Evolutionary conservation across 2,888 invertebrate genomes (phyloP), one percentile per base, ranked within the genome.

Genomic region (Eulithis prunata): DNA sequence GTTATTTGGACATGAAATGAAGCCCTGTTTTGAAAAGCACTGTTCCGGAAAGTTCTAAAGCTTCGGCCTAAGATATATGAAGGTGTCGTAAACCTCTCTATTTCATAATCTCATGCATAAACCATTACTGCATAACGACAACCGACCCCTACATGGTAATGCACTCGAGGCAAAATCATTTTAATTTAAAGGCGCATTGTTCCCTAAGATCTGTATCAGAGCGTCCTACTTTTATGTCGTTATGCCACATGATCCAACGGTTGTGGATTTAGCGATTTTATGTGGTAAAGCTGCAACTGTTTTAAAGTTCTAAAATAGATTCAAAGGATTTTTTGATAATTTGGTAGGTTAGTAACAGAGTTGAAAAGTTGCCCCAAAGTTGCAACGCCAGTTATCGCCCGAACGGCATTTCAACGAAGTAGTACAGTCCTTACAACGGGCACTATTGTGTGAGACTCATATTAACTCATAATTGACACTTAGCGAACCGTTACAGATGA

Each of bases 61-160:
- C 5, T 52, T 52, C 32, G 3, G 1, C 28, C 32, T 12, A 52
- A 52, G 32, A 38, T 52, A 52, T 7, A 8, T 12, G 2, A 4
- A 14, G n/a, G 8, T 56, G n/a, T 56, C 45, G 28, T 56, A 45
- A 56, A 32, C 21, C 21, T 55, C 12, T 56, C 57, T 52, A 66
- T 64, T 71, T 71, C 69, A 70, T 70, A 73, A 73, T 43, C 57
- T 68, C 62, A 70, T 71, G 71, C 66, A 70, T 70, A 69, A 66
- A 58, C 54, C 70, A 71, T 71, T 67, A 64, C 57, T 57, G 67
- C 47, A 21, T 65, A 70, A 70, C 70, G 67, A 66, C 67, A 62
- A 68, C 57, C 60, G 46, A 68, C 46, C 71, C 71, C 41, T 69
- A 70, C 68, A 73, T 59, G 71, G 73, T 36, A 49, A 56, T 62